Percentiles rank a stretch among this genome's conserved stretches.
Conservation (phyloP, 2,888 invertebrate genomes). For the Eulithis prunata region DNA sequence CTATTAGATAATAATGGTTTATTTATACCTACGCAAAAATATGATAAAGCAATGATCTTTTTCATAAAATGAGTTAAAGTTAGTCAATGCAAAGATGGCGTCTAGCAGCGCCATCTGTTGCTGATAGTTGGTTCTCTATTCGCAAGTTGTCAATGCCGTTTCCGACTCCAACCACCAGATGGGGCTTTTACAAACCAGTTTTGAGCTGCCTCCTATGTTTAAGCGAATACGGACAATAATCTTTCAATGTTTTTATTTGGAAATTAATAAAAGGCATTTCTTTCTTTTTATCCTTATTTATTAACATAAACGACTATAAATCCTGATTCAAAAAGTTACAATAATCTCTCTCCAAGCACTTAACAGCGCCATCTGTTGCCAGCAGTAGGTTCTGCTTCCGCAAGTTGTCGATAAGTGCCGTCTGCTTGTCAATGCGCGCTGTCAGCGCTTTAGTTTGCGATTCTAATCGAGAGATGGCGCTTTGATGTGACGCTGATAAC, state of each 20-base stretch:
- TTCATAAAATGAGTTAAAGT: too few relatives aligned
- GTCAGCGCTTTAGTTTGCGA: constrained; percentile 51
- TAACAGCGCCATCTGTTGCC: constrained; percentile 59
- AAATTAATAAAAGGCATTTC: too few relatives aligned
- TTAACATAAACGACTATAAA: constrained; percentile 36
- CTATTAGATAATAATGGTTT: constrained; percentile 27
- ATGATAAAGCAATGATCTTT: too few relatives aligned
- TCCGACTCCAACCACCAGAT: too few relatives aligned
- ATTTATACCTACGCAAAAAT: background rate
- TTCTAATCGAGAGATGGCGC: constrained; percentile 61
- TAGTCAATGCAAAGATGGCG: too few relatives aligned
- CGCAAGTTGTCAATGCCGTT: too few relatives aligned
- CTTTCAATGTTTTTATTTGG: background rate
- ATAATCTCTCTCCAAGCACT: constrained; percentile 63
- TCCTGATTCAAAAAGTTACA: constrained; percentile 63
- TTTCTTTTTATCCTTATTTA: too few relatives aligned
- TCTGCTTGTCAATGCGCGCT: constrained; percentile 57
- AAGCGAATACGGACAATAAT: too few relatives aligned
- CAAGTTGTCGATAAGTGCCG: constrained; percentile 65
- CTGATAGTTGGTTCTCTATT: too few relatives aligned
- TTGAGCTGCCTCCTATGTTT: too few relatives aligned
- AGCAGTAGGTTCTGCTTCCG: constrained; percentile 61
- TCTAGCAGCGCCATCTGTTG: too few relatives aligned
- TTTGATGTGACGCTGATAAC: constrained; percentile 59
- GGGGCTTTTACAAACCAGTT: too few relatives aligned